A percentile compares a stretch with the other conserved stretches of the same genome.
phyloP scores from a whole-genome alignment of 2,888 invertebrate genomes.

The Silvanus unidentatus region DNA sequence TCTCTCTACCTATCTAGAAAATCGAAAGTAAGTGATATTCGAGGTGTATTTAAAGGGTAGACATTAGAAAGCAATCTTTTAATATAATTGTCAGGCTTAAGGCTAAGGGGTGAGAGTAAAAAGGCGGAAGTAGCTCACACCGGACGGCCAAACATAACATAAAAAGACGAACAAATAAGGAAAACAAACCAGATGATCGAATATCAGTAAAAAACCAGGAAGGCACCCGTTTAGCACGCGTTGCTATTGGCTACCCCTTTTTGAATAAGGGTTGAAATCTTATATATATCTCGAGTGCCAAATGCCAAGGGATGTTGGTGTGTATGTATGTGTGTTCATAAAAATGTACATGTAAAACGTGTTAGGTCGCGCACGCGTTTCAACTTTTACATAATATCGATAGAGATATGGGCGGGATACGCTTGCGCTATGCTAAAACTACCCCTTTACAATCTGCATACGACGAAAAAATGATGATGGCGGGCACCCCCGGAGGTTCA shows the following conservation, averaged over 20 bases:
- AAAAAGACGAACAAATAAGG: slow-evolving; percentile 3
- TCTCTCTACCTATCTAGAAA: too few species aligned
- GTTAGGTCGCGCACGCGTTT: slow-evolving; percentile 43
- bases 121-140: too few species aligned
- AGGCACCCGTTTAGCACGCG: slow-evolving; percentile 33
- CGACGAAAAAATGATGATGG: slow-evolving; percentile 37
- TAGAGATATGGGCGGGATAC: slow-evolving; percentile 45
- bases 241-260: slow-evolving; percentile 42
- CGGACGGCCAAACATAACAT: too few species aligned
- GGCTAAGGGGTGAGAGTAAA: too few species aligned
- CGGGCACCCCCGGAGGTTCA: slow-evolving; percentile 15
- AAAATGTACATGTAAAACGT: slow-evolving; percentile 46
- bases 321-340: slow-evolving; percentile 28
- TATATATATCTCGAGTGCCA: slow-evolving; percentile 30
- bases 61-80: too few species aligned
- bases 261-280: slow-evolving; percentile 42
- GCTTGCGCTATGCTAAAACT: slow-evolving; percentile 40
- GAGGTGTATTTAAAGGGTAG: too few species aligned
- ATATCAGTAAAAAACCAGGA: slow-evolving; percentile 33
- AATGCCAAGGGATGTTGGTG: slow-evolving; percentile 32
- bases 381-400: slow-evolving; percentile 47
- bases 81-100: too few species aligned
- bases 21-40: too few species aligned
- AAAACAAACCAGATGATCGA: slow-evolving; percentile 33
- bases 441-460: slow-evolving; percentile 43